Evolutionary conservation across 2,113 vertebrate species (phyloP).

Genomic region (Dendropsophus ebraccatus): DNA sequence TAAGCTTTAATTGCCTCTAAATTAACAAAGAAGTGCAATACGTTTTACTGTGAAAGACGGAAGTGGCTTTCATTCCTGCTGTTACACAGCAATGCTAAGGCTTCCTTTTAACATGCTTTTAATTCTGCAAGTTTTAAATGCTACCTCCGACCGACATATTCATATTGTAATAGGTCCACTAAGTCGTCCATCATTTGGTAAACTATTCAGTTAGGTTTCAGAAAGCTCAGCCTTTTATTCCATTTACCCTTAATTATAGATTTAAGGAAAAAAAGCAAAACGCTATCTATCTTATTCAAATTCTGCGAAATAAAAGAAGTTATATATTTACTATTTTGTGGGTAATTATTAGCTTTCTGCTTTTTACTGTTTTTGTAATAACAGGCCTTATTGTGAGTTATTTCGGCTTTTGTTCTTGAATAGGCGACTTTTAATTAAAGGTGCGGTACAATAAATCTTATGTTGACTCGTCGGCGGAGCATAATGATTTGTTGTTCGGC

Average conservation of each 20-base stretch:
- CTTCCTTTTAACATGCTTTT: slow-evolving; percentile 62
- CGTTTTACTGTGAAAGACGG: slow-evolving; percentile 65
- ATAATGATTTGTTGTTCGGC: slow-evolving; percentile 10
- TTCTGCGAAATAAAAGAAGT: background rate
- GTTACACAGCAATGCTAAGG: slow-evolving; percentile 63
- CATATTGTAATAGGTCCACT: slow-evolving; percentile 33
- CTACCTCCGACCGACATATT: background rate
- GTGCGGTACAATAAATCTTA: slow-evolving; percentile 23
- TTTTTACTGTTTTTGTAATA: background rate
- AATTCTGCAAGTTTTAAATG: slow-evolving; percentile 31
- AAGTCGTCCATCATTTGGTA: slow-evolving; percentile 36
- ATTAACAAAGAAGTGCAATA: slow-evolving; percentile 67
- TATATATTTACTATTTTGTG: slow-evolving; percentile 9
- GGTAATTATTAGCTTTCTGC: slow-evolving; percentile 14
- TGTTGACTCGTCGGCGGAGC: background rate
- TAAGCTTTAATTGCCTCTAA: slow-evolving; percentile 66
- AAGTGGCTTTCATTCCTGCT: slow-evolving; percentile 65
- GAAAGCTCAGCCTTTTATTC: background rate
- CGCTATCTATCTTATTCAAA: slow-evolving; percentile 22
- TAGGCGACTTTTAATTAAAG: slow-evolving; percentile 24
- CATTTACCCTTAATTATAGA: slow-evolving; percentile 23
- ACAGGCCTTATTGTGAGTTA: background rate
- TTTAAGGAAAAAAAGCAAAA: background rate
- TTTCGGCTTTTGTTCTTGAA: slow-evolving; percentile 18
- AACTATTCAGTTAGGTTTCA: slow-evolving; percentile 9